Base-by-base conservation (phyloP, 2,113 vertebrate genomes). In the Poecile atricapillus region DNA sequence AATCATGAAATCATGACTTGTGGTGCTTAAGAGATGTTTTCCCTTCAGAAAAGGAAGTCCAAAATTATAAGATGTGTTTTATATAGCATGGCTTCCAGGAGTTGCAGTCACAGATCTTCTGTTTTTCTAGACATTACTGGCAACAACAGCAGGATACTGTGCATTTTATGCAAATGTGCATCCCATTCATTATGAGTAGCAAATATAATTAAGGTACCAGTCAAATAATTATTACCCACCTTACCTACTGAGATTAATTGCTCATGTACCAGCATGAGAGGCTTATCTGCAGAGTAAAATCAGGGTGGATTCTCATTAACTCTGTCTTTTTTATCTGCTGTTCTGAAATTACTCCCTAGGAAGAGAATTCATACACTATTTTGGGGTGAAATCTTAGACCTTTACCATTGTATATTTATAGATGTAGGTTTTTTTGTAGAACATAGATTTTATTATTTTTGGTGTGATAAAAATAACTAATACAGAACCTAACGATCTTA, bases 221-320 rank as follows among this genome's bases (percentile, higher is more conserved):
- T 83, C 56, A 78, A 64, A 83, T 90, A 83, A 86, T 93, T 95
- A 65, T 52, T 95, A 43, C n/a, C 25, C 70, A 41, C n/a, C 18
- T 68, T 92, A 74, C 83, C 59, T 89, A 52, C 90, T 88, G 94
- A 90, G 93, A 95, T 93, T 47, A 90, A 17, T 81, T 89, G 68
- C 79, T 93, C 39, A 52, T 92, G n/a, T 74, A 80, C 39, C 89
- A 86, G 86, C 86, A 77, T 83, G 83, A 93, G 55, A 80, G 37
- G 43, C 62, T 90, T 96, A 80, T 86, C 58, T 89, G 65, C 64
- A 74, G 71, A 78, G 37, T 47, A 31, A 85, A 71, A 75, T 92
- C 64, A 83, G 39, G 44, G 23, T 52, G 71, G 65, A 53, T 69
- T 79, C 56, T 83, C 15, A 73, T 87, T 60, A 79, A 58, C 15